These are phyloP conservation scores for Cirrhinus mrigala DNA, from an alignment of 2,797 vertebrate genomes.

Conservation along the genomic window DNA sequence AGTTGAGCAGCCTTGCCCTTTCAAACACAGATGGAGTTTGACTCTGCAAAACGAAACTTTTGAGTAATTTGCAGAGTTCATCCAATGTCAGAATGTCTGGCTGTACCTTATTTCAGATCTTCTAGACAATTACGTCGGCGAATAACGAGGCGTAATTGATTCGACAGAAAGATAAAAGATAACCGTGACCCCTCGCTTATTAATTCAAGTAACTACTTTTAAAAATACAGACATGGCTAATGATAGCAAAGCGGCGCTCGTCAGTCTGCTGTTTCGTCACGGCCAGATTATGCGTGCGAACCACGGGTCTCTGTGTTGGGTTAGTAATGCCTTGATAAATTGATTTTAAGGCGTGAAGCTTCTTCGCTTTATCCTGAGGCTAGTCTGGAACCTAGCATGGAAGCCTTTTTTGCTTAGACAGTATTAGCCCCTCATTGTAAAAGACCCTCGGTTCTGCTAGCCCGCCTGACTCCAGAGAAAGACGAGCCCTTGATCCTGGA, in stretches of 20 bases:
- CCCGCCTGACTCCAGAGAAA: slow-evolving; percentile 44
- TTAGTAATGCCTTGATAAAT: slow-evolving; percentile 75
- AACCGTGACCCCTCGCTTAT: slow-evolving; percentile 31
- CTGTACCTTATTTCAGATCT: slow-evolving; percentile 27
- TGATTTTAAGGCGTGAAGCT: slow-evolving; percentile 64
- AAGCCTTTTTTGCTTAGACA: slow-evolving; percentile 52
- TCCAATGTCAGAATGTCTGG: not conserved
- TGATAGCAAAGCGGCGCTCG: slow-evolving; percentile 40
- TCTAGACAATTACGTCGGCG: not conserved
- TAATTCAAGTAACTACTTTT: slow-evolving; percentile 32
- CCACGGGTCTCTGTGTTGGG: slow-evolving; percentile 66
- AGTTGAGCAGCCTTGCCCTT: slow-evolving; percentile 69
- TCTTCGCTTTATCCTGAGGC: slow-evolving; percentile 49
- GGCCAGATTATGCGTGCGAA: slow-evolving; percentile 50
- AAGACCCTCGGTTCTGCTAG: slow-evolving; percentile 32
- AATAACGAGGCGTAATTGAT: slow-evolving; percentile 30
- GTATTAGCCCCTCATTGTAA: slow-evolving; percentile 61
- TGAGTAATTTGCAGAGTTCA: slow-evolving; percentile 58
- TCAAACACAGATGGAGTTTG: slow-evolving; percentile 49
- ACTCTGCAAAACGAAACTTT: slow-evolving; percentile 57
- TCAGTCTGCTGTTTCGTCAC: slow-evolving; percentile 62
- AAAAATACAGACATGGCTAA: slow-evolving; percentile 48
- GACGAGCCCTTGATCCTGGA: slow-evolving; percentile 67
- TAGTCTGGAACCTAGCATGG: slow-evolving; percentile 45
- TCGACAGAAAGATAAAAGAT: slow-evolving; percentile 30